Percentiles rank a stretch among this genome's conserved stretches.
Conservation (phyloP, 2,888 invertebrate genomes). For the Drosophila diplacantha region DNA sequence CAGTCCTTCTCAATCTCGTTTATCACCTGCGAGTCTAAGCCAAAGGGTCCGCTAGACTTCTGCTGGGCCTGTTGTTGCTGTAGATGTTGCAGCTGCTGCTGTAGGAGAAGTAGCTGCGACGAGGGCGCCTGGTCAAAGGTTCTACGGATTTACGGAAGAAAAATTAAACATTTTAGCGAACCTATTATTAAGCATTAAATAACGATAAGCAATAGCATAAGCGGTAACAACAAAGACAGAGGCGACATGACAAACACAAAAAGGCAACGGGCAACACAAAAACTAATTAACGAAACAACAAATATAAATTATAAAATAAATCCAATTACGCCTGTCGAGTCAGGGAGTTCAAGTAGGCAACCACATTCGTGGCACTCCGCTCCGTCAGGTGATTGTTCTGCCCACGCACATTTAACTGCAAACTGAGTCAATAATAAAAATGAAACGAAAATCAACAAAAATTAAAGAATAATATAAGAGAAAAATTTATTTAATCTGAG, state of each 20-base stretch:
- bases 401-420: slow-evolving; percentile 53
- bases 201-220: background rate
- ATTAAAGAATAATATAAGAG: background rate
- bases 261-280: slow-evolving; percentile 26
- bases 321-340: slow-evolving; percentile 67
- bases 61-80: slow-evolving; percentile 77
- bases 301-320: slow-evolving; percentile 43
- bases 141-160: slow-evolving; percentile 45
- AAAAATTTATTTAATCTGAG: slow-evolving; percentile 1
- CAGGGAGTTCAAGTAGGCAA: slow-evolving; percentile 49
- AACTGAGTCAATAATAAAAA: slow-evolving; percentile 46
- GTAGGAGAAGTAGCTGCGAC: slow-evolving; percentile 73
- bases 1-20: slow-evolving; percentile 82
- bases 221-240: slow-evolving; percentile 27
- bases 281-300: slow-evolving; percentile 23
- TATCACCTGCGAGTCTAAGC: slow-evolving; percentile 86
- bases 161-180: background rate
- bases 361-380: slow-evolving; percentile 47
- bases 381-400: slow-evolving; percentile 48
- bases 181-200: background rate
- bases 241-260: slow-evolving; percentile 23
- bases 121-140: slow-evolving; percentile 75
- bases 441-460: slow-evolving; percentile 31
- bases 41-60: slow-evolving; percentile 84
- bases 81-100: slow-evolving; percentile 59